Evolutionary conservation across 2,888 invertebrate species (phyloP), one percentile per base, ranked within the genome.

Genomic region (Tribolium freemani): DNA sequence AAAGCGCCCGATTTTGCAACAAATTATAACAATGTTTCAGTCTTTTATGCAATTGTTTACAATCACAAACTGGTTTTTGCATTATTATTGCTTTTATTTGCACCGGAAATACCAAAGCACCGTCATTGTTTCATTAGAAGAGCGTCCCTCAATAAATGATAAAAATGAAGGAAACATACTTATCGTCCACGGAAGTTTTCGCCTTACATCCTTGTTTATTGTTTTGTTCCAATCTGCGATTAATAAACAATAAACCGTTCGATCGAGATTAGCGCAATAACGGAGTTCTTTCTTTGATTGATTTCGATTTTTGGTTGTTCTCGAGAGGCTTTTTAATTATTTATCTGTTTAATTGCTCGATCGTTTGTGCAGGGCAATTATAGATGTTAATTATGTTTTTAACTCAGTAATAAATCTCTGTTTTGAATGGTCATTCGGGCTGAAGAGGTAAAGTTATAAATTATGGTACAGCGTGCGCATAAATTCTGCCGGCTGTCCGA

Each of bases 171-270:
- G 68, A 68, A 68, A 58, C 31, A 57, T 21, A 38, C 10, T 68
- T 68, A 68, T 68, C 68, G 26, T 57, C 50, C 56, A 21, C 68
- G 68, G 68, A 68, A 68, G 68, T 57, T 57, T 53, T 51, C 10
- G 51, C 31, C 26, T 21, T 10, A 64, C 64, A 53, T 64, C 53
- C 64, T 51, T 60, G 48, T 60, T 60, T 60, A 60, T 46, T 58
- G 21, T 60, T 60, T 11, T 60, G 6, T 13, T 46, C 20, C 46
- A 20, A 60, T 60, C 60, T 45, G 60, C 45, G 60, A 60, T 46
- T 60, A 60, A 60, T 45, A 63, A 63, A 63, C 50, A 63, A 63
- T 50, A 50, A 63, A 10, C 26, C 51, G 31, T 20, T 45, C 51
- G 31, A n/a, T 45, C 9, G 16, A 56, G 31, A n/a, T 56, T 56